Evolutionary conservation across 2,797 vertebrate genomes (phyloP).

Genomic region (Enteromius afrohamiltoni): DNA sequence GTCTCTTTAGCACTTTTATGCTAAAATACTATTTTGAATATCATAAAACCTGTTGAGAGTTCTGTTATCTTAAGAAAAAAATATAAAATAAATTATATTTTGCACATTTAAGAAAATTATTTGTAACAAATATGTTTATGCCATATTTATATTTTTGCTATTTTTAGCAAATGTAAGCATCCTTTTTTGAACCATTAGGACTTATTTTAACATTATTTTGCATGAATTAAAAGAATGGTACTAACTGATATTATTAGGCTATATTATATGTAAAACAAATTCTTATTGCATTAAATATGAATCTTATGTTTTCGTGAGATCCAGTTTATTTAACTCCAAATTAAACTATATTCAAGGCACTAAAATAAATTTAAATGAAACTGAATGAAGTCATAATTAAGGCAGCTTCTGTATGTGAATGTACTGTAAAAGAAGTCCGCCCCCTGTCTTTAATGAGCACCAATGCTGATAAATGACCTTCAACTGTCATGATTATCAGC

Average conservation of each 20-base stretch:
- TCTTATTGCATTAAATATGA: too few relatives aligned
- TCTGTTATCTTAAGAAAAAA: not conserved
- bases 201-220: not conserved
- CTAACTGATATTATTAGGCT: not conserved
- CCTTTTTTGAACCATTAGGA: not conserved
- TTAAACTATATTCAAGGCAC: not conserved
- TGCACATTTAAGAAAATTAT: not conserved
- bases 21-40: not conserved
- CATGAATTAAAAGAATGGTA: not conserved
- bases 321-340: too few relatives aligned
- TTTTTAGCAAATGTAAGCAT: not conserved
- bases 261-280: too few relatives aligned
- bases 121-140: not conserved
- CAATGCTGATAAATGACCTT: constrained; percentile 2
- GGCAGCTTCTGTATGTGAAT: not conserved
- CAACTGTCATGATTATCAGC: constrained; percentile 18
- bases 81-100: not conserved
- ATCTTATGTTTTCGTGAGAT: not conserved
- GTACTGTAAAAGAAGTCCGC: not conserved
- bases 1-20: not conserved
- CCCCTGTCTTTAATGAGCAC: not conserved
- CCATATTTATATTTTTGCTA: not conserved
- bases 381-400: not conserved
- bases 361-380: not conserved
- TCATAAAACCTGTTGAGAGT: not conserved